Evolutionary conservation across 1,140 invertebrate species (phyloP), one percentile per base, ranked within the genome.

Genomic region (Polyergus mexicanus): DNA sequence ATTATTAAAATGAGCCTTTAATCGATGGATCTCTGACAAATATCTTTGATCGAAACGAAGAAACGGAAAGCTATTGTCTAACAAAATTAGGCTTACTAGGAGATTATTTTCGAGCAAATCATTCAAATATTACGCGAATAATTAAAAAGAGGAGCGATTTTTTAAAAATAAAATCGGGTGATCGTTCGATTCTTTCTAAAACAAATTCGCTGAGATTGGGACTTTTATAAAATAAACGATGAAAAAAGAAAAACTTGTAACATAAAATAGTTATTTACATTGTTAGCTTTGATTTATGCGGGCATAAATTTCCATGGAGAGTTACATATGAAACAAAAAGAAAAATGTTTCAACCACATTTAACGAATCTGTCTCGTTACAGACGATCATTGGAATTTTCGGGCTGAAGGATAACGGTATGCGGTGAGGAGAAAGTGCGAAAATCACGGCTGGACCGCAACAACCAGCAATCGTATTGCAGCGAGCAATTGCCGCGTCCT

Each of bases 351-450:
- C n/a, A 16, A 11, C 7, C 25, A 35, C 60, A 35, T 51, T 74
- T 22, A 1, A 51, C 1, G 47, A 1, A 8, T 54, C 35, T 74
- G 6, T 10, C 47, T 51, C 10, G 8, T 22, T 75, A 60, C 22
- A 35, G 32, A 22, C 25, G 56, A 16, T 19, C 56, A 10, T 16
- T n/a, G 66, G 77, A 80, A 80, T 69, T 65, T 41, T 51, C 62
- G 3, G 2, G 32, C 44, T 69, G 47, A 41, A 80, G 54, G 32
- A 38, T 80, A 80, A 69, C 77, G 47, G 65, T 51, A 69, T 56
- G 77, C 47, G 35, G 41, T 54, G 47, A 78, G 72, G 89, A 91
- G 90, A 91, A 90, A 91, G 90, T 91, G 81, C 62, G 75, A 89
- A 90, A 80, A 91, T 86, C 72, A 28, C 75, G 28, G 83, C 41